Conservation (phyloP, 23 tunicate species). For the Trididemnum miniatum region DNA sequence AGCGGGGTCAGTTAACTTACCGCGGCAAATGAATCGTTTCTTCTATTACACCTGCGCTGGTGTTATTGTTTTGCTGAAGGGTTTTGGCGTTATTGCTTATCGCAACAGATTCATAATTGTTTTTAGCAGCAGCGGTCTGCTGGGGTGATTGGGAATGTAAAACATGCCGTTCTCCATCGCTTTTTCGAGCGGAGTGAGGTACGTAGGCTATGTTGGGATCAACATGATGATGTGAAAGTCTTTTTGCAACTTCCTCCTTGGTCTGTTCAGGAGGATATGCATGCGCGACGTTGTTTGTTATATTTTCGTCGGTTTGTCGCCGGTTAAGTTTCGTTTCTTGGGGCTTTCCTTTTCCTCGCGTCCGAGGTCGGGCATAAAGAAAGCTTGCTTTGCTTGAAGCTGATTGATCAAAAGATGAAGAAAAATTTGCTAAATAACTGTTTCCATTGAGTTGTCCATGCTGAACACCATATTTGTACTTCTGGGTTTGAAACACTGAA, state of each 20-base stretch:
- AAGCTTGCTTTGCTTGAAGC: neutral
- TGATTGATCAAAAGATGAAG: neutral
- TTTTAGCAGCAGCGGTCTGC: neutral
- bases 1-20: neutral
- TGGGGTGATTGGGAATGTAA: neutral
- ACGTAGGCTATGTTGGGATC: slow-evolving; percentile 57
- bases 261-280: neutral
- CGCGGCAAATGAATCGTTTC: neutral
- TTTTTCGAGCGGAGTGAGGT: slow-evolving; percentile 18
- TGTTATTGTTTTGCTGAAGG: too few relatives aligned
- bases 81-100: neutral
- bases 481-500: neutral
- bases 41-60: neutral
- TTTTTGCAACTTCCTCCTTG: neutral
- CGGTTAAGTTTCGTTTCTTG: neutral
- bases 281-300: neutral
- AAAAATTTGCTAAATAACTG: too few relatives aligned
- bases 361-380: slow-evolving; percentile 9
- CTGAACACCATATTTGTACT: neutral
- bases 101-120: neutral
- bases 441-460: neutral
- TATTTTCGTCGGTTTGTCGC: neutral
- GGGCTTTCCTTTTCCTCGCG: neutral
- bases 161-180: slow-evolving; percentile 7
- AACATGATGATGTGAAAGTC: neutral